These are phyloP conservation scores for Aleiodes sp. DNA, from an alignment of 1,140 invertebrate species.

Conservation along the genomic window DNA sequence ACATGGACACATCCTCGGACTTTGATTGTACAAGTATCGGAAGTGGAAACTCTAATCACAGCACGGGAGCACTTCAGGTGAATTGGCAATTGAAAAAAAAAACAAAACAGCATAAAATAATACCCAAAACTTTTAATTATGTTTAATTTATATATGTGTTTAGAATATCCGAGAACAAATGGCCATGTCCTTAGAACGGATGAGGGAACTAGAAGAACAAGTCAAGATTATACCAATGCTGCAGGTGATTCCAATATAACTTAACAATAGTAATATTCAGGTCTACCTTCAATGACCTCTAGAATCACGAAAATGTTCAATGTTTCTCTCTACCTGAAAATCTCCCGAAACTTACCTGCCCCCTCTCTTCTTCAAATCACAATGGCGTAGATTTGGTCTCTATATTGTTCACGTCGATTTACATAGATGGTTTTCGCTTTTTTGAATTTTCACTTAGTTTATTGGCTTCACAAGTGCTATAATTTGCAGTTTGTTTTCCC, in stretches of 20 bases:
- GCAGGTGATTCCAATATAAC: slow-evolving; percentile 70
- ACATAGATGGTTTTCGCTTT: too few species aligned
- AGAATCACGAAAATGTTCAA: too few species aligned
- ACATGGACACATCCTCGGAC: slow-evolving; percentile 47
- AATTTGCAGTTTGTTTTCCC: too few species aligned
- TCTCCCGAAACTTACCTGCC: too few species aligned
- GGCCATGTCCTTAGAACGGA: slow-evolving; percentile 79
- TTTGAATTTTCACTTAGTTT: too few species aligned
- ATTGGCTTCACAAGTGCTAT: too few species aligned
- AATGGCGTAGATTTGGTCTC: too few species aligned
- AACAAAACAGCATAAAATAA: neutral
- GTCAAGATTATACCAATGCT: slow-evolving; percentile 85
- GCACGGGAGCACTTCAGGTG: slow-evolving; percentile 60
- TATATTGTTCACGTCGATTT: too few species aligned
- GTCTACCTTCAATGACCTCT: too few species aligned
- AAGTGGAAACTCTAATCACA: slow-evolving; percentile 60
- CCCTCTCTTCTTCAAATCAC: too few species aligned
- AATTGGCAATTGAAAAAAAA: slow-evolving; percentile 3
- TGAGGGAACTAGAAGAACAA: slow-evolving; percentile 85
- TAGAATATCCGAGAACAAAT: slow-evolving; percentile 78
- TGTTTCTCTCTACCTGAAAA: too few species aligned
- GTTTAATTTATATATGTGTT: slow-evolving; percentile 31
- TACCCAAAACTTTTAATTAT: neutral
- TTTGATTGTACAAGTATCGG: slow-evolving; percentile 58
- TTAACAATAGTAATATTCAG: too few species aligned